These are phyloP conservation scores for Dinomys branickii DNA, from an alignment of 2,113 vertebrate genomes.

Conservation along the genomic window DNA sequence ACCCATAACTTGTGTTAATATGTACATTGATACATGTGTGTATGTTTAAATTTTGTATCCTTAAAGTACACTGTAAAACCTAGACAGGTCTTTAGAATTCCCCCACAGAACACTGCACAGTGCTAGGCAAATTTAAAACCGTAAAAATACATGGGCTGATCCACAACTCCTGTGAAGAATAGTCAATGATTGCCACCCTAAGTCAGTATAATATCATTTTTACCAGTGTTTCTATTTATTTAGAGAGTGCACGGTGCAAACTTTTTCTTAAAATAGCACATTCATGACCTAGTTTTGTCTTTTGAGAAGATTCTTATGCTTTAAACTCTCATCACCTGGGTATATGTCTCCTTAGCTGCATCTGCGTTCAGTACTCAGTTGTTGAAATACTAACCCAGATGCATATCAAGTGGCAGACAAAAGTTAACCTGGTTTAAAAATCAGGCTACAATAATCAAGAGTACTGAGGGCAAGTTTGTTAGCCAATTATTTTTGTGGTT, in stretches of 20 bases:
- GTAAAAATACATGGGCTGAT: not conserved
- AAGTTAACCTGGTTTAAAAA: constrained; percentile 33
- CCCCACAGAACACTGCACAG: not conserved
- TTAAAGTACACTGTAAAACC: not conserved
- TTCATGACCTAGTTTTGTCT: not conserved
- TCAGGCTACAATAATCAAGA: not conserved
- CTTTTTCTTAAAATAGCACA: not conserved
- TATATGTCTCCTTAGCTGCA: not conserved
- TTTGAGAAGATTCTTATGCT: constrained; percentile 3
- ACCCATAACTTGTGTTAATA: not conserved
- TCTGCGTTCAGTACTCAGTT: not conserved
- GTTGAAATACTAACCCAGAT: constrained; percentile 33
- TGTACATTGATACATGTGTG: not conserved
- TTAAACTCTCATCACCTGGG: not conserved
- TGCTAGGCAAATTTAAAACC: not conserved
- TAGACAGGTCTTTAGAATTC: not conserved
- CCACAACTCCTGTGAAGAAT: not conserved
- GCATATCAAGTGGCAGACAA: not conserved
- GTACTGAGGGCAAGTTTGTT: not conserved
- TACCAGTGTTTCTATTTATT: not conserved
- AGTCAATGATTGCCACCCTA: not conserved
- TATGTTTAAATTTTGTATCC: not conserved
- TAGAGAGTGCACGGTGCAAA: not conserved
- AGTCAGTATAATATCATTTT: not conserved
- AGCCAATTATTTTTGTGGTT: not conserved